Base-by-base conservation (phyloP, 2,888 invertebrate genomes). In the Mimachlamys varia region DNA sequence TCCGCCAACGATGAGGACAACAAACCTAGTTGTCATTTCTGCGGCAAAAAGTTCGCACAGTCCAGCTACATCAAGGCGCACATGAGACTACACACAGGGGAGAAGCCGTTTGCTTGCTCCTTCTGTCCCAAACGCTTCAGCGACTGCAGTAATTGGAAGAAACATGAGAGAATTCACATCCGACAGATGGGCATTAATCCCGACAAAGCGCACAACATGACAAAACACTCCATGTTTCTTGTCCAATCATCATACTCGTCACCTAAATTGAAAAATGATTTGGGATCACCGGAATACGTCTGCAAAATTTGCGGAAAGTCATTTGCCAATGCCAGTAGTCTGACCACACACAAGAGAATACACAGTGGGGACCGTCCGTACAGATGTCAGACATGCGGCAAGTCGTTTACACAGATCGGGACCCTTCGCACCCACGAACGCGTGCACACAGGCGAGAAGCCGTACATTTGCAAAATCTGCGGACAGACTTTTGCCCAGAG, bases 141-240 rank as follows among this genome's bases (percentile, higher is more conserved):
- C 89, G 95, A 95, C 90, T 95, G 95, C 19, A 95, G 95, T 91
- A 96, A 95, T 92, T 95, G 95, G 95, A 96, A 96, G 91, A 95
- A 95, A 92, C 96, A 96, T 91, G 95, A 96, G 90, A 92, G 95
- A 37, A 95, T 96, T 89, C 95, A 96, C 91, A 94, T 94, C 88
- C 55, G 92, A 88, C 90, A 91, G 90, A 89, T 90, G 87, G 92
- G 92, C 13, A 87, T 89, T 19, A 90, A 89, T 58, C 88, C 89
- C 3, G 90, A 91, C 44, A 92, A 90, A 17, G 37, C 91, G 91
- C 27, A 91, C 88, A 55, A 89, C 92, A 89, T 92, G 88, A 88
- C 92, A 88, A 88, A 92, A 89, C 62, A 89, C 90, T 89, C 90
- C 88, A n/a, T 90, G 89, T 89, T 91, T 90, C 38, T 89, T 37